Base-by-base conservation (phyloP, 2,888 invertebrate species). In the Dryadula phaetusa region DNA sequence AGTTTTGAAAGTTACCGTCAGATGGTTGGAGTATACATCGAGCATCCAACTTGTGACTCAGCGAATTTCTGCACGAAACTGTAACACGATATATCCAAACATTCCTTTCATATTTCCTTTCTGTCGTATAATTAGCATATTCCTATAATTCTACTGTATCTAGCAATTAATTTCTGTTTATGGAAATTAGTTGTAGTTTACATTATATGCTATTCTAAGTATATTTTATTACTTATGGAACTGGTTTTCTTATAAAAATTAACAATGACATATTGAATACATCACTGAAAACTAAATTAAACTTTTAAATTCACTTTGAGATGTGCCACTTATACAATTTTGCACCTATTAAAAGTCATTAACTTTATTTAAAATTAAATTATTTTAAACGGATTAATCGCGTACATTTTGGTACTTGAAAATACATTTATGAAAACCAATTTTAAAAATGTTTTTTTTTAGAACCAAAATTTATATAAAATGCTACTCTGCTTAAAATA, bases 1-100 rank as follows among this genome's bases (percentile, higher is more conserved):
- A 63, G 83, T 85, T 85, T 83, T 84, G 84, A 86, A 82, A 83
- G 85, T 85, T 82, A 80, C 82, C 79, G 83, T 81, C 84, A 82
- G 82, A 81, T 77, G 81, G 22, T 56, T 22, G 81, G 81, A 82
- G 84, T 83, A 78, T 78, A 79, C 79, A 80, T 80, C 76, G 78
- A 78, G 78, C 78, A 79, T 78, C 79, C 78, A 82, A 83, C 79
- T 83, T 82, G 66, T 66, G 64, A 80, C 80, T 80, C 79, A 77
- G 77, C 77, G 75, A 81, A 82, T 84, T 80, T 84, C 85, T 83
- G 83, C 82, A 81, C 79, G 80, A 80, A 85, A 84, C 82, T 77
- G 75, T 79, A 76, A 72, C 74, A 77, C 70, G 71, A 74, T 70
- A 76, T 75, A 77, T 71, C 74, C 74, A 71, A 72, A 75, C 74